Base-by-base conservation (phyloP, 1,140 invertebrate species). In the Lordiphosa clarofinis region DNA sequence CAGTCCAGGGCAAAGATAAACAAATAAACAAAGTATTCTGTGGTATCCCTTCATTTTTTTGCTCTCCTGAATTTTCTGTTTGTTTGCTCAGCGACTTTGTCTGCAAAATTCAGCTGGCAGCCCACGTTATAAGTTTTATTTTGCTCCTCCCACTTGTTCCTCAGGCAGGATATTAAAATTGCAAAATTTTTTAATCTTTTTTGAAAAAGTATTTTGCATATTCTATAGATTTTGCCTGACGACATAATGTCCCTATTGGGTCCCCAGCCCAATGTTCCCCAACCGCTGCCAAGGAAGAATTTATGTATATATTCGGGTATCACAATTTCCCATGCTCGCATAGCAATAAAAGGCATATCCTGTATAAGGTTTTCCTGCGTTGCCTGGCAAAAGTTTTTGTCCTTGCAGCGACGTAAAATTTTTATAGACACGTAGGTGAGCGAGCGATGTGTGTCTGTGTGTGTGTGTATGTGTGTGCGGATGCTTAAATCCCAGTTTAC, bases 401-500 rank as follows among this genome's bases (percentile, higher is more conserved):
- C 78, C 78, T 71, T 86, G 72, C 44, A 63, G 54, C 58, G 61
- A 86, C 72, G 76, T 82, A 67, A 76, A 81, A 82, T 71, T 86
- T 86, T 86, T 84, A 84, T 86, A 79, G 79, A 84, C 79, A 84
- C 73, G 70, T 74, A 86, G 73, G 73, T 78, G 58, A 62, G 56
- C 21, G 37, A 48, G 60, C 24, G 46, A 38, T 53, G 43, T 53
- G 40, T 50, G 50, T n/a, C n/a, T 21, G 24, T 60, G 52, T 56
- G 53, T 50, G 61, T 53, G 39, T 46, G 46, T 46, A 39, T 46
- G 56, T 53, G 24, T 62, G 56, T 72, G 40, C 36, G 73, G 70
- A 60, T 67, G 81, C 73, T 78, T 84, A 84, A 84, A 84, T 84
- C 78, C 78, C 78, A 84, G 79, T 84, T 84, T 84, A 84, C 78